These are phyloP conservation scores for Xiphias gladius DNA, from an alignment of 2,113 vertebrate species.

Conservation along the genomic window DNA sequence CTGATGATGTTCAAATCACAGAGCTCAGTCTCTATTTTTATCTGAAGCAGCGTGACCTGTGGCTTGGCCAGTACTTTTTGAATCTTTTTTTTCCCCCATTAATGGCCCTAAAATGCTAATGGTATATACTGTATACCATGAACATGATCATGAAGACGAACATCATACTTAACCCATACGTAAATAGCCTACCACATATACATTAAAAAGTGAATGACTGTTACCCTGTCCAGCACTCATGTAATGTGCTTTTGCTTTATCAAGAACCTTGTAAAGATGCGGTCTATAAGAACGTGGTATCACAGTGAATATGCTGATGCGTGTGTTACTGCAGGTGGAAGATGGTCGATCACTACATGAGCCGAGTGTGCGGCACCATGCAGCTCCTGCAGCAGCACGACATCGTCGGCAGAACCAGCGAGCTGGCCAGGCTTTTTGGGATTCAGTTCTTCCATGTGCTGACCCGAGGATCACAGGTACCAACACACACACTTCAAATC, in stretches of 20 bases:
- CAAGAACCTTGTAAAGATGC: background rate
- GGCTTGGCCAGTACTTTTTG: no score
- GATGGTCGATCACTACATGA: slow-evolving; percentile 95
- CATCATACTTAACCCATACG: no score
- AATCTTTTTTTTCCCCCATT: no score
- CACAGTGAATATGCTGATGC: background rate
- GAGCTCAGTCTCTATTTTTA: no score
- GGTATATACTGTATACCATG: no score
- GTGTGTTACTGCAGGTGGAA: slow-evolving; percentile 89
- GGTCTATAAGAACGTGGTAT: background rate
- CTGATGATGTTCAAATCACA: background rate
- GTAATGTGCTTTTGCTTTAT: background rate
- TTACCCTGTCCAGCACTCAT: background rate
- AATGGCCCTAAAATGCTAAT: no score
- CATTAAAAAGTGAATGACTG: background rate
- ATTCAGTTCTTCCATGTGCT: slow-evolving; percentile 98
- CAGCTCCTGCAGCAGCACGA: slow-evolving; percentile 94
- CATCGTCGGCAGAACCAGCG: slow-evolving; percentile 95
- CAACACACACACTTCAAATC: background rate
- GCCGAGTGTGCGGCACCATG: slow-evolving; percentile 89
- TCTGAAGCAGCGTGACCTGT: no score
- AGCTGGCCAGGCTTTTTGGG: slow-evolving; percentile 96
- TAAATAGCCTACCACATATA: no score
- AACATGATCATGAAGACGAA: no score
- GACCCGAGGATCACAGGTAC: slow-evolving; percentile 92